Conservation (phyloP, 2,113 vertebrate genomes). For the Tursiops truncatus region DNA sequence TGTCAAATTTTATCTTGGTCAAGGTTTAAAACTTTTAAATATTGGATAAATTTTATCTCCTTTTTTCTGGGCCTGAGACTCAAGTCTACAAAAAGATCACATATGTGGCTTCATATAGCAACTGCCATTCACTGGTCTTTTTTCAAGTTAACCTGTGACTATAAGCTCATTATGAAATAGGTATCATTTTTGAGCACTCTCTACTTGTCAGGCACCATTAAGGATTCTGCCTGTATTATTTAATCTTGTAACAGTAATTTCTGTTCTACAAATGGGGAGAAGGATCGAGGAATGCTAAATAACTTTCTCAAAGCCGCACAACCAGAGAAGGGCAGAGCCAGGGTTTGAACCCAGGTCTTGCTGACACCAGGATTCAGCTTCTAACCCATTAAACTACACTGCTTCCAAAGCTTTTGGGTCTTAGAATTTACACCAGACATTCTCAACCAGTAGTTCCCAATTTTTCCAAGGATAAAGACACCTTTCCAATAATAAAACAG, state of each 20-base stretch:
- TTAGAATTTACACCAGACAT: background rate
- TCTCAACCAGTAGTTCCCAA: background rate
- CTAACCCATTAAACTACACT: background rate
- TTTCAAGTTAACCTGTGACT: background rate
- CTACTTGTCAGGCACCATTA: background rate
- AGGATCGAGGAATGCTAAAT: background rate
- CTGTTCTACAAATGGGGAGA: background rate
- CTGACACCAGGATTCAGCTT: background rate
- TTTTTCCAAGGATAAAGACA: background rate
- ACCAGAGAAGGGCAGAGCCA: background rate
- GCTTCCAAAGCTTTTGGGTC: background rate
- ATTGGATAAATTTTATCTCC: background rate
- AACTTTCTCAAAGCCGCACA: background rate
- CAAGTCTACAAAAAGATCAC: background rate
- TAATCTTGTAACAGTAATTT: constrained; percentile 9
- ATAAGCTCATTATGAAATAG: background rate
- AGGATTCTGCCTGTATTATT: background rate
- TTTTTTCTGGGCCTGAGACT: background rate
- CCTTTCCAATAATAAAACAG: background rate
- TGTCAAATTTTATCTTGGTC: background rate
- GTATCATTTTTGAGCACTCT: background rate
- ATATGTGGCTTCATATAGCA: background rate
- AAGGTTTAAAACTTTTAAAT: constrained; percentile 6
- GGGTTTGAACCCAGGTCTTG: background rate
- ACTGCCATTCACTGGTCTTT: background rate